Percentiles rank a stretch among this genome's conserved stretches.
These are phyloP conservation scores for Streblospio benedicti DNA, from an alignment of 1,140 invertebrate genomes.

Conservation along the genomic window DNA sequence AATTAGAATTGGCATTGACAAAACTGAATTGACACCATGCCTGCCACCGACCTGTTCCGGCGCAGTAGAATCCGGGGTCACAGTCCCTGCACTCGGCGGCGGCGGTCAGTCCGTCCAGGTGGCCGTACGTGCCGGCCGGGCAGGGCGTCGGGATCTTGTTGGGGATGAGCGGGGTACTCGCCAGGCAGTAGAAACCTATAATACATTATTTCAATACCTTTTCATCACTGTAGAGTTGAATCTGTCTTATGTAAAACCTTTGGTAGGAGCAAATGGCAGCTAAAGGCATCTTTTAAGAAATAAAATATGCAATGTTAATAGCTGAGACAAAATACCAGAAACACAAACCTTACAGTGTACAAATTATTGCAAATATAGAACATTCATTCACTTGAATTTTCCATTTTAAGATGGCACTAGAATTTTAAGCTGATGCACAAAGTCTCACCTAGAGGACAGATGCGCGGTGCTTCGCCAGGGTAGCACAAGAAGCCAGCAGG, in stretches of 20 bases:
- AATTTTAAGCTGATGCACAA: too few species aligned
- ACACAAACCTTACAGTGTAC: neutral
- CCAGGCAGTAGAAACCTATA: constrained; percentile 36
- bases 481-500: constrained; percentile 33
- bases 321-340: neutral
- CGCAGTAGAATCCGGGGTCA: constrained; percentile 36
- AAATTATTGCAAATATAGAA: too few species aligned
- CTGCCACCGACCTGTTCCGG: constrained; percentile 30
- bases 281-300: neutral
- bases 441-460: constrained; percentile 38
- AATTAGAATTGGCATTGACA: too few species aligned
- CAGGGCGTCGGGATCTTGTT: constrained; percentile 26
- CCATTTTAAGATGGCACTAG: too few species aligned
- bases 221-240: neutral
- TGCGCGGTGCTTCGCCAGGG: constrained; percentile 25
- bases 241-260: too few species aligned
- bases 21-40: too few species aligned
- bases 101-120: constrained; percentile 24
- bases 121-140: constrained; percentile 32
- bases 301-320: neutral
- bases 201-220: neutral
- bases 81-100: constrained; percentile 29
- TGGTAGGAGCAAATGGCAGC: neutral
- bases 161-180: constrained; percentile 28
- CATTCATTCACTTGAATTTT: too few species aligned